Percentiles rank a stretch among this genome's conserved stretches.
These are phyloP conservation scores for Coturnix japonica DNA, from an alignment of 2,113 vertebrate species.

Conservation along the genomic window DNA sequence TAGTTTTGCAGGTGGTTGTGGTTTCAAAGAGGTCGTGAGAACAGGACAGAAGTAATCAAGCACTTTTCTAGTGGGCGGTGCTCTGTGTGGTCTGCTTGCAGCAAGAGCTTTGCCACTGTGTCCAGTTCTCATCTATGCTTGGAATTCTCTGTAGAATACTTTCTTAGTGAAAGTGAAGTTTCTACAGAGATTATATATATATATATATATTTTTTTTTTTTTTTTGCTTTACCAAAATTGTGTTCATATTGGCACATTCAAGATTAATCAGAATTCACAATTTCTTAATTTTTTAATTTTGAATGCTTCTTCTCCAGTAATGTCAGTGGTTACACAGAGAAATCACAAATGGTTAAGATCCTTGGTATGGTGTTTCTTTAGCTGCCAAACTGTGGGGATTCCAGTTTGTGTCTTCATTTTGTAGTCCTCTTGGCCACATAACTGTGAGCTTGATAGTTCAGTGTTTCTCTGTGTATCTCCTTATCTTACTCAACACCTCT, in stretches of 20 bases:
- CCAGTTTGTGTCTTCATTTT: not conserved
- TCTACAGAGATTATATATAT: not conserved
- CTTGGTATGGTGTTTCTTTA: not conserved
- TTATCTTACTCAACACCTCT: not conserved
- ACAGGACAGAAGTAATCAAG: conserved; percentile 3
- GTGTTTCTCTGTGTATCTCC: not conserved
- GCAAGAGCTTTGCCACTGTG: not conserved
- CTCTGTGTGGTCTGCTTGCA: not conserved
- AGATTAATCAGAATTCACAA: not conserved
- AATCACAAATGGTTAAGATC: not conserved
- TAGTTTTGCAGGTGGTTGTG: conserved; percentile 27
- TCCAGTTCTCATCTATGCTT: not conserved
- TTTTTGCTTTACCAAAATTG: not conserved
- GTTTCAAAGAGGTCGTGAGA: conserved; percentile 6
- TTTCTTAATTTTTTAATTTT: not conserved
- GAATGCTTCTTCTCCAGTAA: not conserved
- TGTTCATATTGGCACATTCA: not conserved
- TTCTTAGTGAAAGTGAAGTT: not conserved
- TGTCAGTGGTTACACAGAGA: not conserved
- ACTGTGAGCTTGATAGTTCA: not conserved
- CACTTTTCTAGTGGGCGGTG: not conserved
- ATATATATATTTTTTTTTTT: too few relatives aligned
- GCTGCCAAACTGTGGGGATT: not conserved
- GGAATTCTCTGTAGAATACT: not conserved
- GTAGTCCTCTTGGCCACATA: not conserved